Percentiles rank a stretch among this genome's conserved stretches.
Conservation (phyloP, 2,888 invertebrate genomes). For the Sussaba pulchella region DNA sequence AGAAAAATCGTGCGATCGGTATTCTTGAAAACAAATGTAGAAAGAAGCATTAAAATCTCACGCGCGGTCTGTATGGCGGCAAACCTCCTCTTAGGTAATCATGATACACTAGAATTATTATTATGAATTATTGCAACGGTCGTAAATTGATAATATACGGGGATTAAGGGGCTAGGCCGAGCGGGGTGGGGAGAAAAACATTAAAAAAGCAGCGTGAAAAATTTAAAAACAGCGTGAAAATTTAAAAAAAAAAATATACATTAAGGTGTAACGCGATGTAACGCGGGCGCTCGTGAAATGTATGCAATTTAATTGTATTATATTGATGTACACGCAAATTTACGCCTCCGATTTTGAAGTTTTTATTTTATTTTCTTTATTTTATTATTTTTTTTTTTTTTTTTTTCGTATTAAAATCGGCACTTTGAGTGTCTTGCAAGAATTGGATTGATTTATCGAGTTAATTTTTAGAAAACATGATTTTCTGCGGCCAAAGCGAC, state of each 20-base stretch:
- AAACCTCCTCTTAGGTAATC: slow-evolving; percentile 71
- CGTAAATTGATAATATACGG: slow-evolving; percentile 60
- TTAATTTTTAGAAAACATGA: slow-evolving; percentile 21
- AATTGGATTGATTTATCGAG: slow-evolving; percentile 60
- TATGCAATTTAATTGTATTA: slow-evolving; percentile 65
- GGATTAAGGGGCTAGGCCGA: no score
- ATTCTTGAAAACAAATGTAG: slow-evolving; percentile 21
- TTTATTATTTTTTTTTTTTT: slow-evolving; percentile 17
- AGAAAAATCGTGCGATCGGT: slow-evolving; percentile 32
- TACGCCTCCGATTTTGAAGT: slow-evolving; percentile 49
- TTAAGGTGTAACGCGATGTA: slow-evolving; percentile 50
- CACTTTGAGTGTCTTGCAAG: slow-evolving; percentile 37
- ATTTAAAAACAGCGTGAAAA: no score
- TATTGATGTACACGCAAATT: slow-evolving; percentile 52
- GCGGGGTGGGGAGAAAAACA: slow-evolving; percentile 19
- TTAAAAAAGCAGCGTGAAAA: slow-evolving; percentile 2
- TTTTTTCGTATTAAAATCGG: slow-evolving; percentile 12
- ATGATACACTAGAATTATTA: slow-evolving; percentile 62
- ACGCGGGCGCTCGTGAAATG: slow-evolving; percentile 59
- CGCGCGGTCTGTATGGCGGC: slow-evolving; percentile 50
- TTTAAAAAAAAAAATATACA: slow-evolving; percentile 8
- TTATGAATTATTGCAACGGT: slow-evolving; percentile 58
- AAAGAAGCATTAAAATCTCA: slow-evolving; percentile 35
- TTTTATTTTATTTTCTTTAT: no score
- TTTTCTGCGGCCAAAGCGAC: slow-evolving; percentile 62